A percentile compares a stretch with the other conserved stretches of the same genome.
Conservation (phyloP, 2,113 vertebrate species). For the Eulemur macaco region DNA sequence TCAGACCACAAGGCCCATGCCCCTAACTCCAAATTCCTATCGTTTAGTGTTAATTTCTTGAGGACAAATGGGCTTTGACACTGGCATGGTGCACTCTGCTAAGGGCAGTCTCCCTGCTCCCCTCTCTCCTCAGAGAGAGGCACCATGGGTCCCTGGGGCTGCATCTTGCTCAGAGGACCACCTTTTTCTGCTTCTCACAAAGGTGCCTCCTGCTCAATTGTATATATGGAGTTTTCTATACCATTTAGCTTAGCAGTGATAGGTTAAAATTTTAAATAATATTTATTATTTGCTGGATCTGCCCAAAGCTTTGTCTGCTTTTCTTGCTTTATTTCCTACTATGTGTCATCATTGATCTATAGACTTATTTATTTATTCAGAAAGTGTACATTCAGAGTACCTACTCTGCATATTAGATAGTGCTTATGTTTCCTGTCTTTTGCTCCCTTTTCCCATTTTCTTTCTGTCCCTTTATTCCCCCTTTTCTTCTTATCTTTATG, state of each 20-base stretch:
- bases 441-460: neutral
- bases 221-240: neutral
- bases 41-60: neutral
- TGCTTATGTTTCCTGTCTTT: neutral
- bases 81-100: neutral
- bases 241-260: neutral
- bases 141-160: accelerated
- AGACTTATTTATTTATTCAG: neutral
- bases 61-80: neutral
- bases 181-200: neutral
- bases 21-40: accelerated
- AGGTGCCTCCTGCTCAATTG: neutral
- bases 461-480: neutral
- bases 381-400: neutral
- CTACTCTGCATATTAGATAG: accelerated
- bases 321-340: neutral
- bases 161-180: neutral
- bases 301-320: neutral
- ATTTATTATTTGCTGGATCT: neutral
- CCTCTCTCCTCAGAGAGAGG: neutral
- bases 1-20: neutral
- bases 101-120: neutral
- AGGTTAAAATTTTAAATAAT: neutral
- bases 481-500: neutral
- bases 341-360: neutral